Evolutionary conservation across 2,113 vertebrate genomes (phyloP).

Genomic region (Petrocephalus microphthalmus): DNA sequence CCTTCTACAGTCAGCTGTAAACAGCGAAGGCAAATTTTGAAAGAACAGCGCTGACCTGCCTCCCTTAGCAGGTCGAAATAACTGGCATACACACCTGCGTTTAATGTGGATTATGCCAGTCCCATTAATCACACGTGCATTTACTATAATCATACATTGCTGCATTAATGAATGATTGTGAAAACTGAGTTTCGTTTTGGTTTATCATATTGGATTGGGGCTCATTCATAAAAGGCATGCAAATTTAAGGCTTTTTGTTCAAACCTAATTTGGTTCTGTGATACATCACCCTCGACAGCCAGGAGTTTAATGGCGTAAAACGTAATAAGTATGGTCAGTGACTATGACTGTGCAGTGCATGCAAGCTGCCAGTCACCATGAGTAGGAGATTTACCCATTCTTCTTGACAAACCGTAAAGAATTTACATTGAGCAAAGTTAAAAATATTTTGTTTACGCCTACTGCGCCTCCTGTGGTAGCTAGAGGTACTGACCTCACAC

Average conservation of each 20-base stretch:
- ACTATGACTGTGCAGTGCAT: background rate
- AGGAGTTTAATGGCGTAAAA: background rate
- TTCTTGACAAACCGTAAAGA: background rate
- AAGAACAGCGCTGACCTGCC: background rate
- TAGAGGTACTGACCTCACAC: background rate
- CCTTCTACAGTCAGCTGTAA: background rate
- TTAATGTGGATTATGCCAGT: background rate
- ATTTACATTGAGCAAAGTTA: background rate
- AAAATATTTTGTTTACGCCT: background rate
- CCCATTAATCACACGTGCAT: background rate
- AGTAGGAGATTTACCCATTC: background rate
- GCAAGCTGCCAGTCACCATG: background rate
- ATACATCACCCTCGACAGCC: background rate
- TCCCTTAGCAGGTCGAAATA: background rate
- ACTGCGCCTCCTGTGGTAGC: background rate
- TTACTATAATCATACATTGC: background rate
- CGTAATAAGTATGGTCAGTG: background rate
- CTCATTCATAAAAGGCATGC: background rate
- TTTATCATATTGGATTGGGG: background rate
- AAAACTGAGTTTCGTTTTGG: background rate
- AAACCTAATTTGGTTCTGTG: background rate
- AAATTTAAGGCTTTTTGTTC: background rate
- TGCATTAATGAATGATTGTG: background rate
- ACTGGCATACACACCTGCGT: background rate
- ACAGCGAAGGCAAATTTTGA: background rate